Conservation (phyloP, 1,140 invertebrate genomes). For the Caenorhabditis remanei region DNA sequence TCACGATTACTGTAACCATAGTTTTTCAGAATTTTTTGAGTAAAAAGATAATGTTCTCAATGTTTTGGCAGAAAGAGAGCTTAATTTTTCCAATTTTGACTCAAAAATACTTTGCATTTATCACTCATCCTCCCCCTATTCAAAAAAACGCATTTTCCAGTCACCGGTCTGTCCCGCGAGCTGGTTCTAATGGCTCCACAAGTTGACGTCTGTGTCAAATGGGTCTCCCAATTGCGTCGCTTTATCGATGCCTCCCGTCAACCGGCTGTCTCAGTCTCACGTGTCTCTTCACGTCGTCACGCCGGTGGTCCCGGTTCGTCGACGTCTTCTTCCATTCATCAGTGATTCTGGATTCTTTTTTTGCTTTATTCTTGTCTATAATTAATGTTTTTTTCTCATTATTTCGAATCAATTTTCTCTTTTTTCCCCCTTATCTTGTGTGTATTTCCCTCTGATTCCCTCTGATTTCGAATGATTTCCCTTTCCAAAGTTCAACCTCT, state of each 20-base stretch:
- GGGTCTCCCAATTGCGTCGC: constrained; percentile 23
- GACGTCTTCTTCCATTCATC: background rate
- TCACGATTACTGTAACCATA: no score
- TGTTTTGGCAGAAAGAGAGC: no score
- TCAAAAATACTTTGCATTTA: background rate
- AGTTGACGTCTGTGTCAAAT: background rate
- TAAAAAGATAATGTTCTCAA: no score
- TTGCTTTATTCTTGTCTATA: constrained; percentile 15
- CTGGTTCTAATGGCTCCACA: constrained; percentile 28
- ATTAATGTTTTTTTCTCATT: background rate
- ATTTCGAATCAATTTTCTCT: background rate
- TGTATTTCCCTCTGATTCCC: background rate
- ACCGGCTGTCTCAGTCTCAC: background rate
- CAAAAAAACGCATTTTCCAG: constrained; percentile 35
- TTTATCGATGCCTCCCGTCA: constrained; percentile 13
- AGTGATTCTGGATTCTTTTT: constrained; percentile 2
- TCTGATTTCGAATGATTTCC: background rate
- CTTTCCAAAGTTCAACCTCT: background rate
- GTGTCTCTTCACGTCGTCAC: constrained; percentile 24
- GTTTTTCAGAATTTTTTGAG: no score
- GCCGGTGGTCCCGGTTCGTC: constrained; percentile 25
- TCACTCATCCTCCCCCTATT: background rate
- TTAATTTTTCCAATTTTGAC: no score
- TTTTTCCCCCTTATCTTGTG: background rate
- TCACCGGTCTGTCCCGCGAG: constrained; percentile 23